A percentile compares a stretch with the other conserved stretches of the same genome.
phyloP scores from a whole-genome alignment of 2,113 vertebrate species.

The Myotis brandtii region DNA sequence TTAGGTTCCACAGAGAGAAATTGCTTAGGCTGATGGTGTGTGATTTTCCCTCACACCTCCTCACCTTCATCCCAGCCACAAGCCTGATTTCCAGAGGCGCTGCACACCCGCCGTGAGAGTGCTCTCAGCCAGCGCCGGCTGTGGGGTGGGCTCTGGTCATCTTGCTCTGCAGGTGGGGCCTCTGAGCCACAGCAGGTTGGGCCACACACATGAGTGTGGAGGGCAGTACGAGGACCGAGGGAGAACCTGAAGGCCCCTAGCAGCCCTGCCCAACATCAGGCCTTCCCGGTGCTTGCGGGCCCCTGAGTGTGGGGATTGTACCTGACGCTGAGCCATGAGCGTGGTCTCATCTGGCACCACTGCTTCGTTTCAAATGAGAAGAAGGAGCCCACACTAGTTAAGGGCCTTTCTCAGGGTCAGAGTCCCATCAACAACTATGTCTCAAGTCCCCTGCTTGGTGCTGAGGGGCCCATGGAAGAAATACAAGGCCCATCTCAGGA shows the following conservation, averaged over 20 bases:
- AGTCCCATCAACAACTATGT: background rate
- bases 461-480: background rate
- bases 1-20: slow-evolving; percentile 45
- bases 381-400: background rate
- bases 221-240: background rate
- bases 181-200: background rate
- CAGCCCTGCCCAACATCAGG: background rate
- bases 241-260: rapidly evolving
- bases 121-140: rapidly evolving
- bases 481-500: background rate
- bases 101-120: background rate
- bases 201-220: rapidly evolving
- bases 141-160: background rate
- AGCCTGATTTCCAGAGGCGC: background rate
- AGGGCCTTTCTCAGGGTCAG: background rate
- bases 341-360: background rate
- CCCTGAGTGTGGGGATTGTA: rapidly evolving
- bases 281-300: background rate
- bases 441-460: background rate
- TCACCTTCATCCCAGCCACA: background rate
- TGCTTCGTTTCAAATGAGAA: background rate
- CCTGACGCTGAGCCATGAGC: background rate
- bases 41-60: slow-evolving; percentile 33
- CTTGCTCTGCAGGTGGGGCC: background rate
- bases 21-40: slow-evolving; percentile 8